Evolutionary conservation across 1,140 invertebrate species (phyloP).

Genomic region (Chironomus tepperi): DNA sequence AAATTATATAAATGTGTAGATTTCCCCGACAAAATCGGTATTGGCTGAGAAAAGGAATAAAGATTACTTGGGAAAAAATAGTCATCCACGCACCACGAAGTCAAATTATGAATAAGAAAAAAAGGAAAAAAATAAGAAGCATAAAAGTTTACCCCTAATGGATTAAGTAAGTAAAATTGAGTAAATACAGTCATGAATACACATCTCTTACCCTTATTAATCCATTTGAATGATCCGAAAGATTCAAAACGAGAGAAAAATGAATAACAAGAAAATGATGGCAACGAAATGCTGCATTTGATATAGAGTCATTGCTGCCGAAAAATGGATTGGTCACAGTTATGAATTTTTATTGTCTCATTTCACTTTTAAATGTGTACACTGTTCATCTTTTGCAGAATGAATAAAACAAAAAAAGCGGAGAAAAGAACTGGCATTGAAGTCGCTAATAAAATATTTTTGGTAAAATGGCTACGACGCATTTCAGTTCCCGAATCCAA

Average conservation of each 20-base stretch:
- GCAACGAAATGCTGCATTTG: not conserved
- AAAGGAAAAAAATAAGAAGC: not conserved
- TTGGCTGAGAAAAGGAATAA: not conserved
- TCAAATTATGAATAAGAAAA: not conserved
- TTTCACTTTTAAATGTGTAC: slow-evolving; percentile 13
- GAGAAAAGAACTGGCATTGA: too few species aligned
- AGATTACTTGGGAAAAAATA: not conserved
- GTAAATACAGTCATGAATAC: slow-evolving; percentile 7
- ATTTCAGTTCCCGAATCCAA: too few species aligned
- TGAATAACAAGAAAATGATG: not conserved
- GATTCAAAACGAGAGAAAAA: not conserved
- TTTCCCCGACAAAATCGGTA: not conserved
- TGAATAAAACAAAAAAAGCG: too few species aligned
- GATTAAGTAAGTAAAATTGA: slow-evolving; percentile 14
- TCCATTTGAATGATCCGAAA: not conserved
- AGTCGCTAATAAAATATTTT: too few species aligned
- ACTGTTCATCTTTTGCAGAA: not conserved
- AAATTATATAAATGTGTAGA: too few species aligned
- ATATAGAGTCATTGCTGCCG: slow-evolving; percentile 5
- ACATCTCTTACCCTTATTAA: slow-evolving; percentile 19
- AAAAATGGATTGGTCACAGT: slow-evolving; percentile 23
- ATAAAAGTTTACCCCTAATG: slow-evolving; percentile 7
- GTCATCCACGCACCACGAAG: slow-evolving; percentile 1
- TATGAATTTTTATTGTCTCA: slow-evolving; percentile 24
- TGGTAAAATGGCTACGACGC: too few species aligned